phyloP scores from a whole-genome alignment of 2,888 invertebrate genomes.

The Drosophila suboccidentalis region DNA sequence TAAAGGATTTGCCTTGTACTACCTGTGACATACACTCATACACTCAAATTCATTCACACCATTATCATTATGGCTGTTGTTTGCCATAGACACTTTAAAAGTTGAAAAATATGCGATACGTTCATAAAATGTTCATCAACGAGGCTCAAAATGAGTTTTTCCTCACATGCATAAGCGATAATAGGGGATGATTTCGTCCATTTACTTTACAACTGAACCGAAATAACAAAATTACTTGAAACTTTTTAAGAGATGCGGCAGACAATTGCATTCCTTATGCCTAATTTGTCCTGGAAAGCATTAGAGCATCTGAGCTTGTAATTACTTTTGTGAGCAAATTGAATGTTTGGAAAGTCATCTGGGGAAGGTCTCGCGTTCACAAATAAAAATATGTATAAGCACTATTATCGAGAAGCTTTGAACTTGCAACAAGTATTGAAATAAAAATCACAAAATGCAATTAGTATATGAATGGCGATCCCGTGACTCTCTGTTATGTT shows the following conservation, averaged over 20 bases:
- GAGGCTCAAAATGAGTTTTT: conserved; percentile 6
- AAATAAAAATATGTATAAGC: not conserved
- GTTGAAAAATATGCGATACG: conserved; percentile 2
- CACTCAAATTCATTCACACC: not conserved
- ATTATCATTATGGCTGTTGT: not conserved
- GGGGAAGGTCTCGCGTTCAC: not conserved
- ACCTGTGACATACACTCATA: not conserved
- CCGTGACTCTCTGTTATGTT: no score
- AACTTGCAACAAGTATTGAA: no score
- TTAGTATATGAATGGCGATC: no score
- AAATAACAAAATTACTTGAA: conserved; percentile 78
- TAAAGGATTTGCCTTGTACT: no score
- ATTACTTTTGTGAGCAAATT: conserved; percentile 49
- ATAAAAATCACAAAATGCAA: not conserved
- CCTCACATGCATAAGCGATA: conserved; percentile 22
- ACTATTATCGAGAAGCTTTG: no score
- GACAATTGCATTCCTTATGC: conserved; percentile 68
- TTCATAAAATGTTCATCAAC: not conserved
- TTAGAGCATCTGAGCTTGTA: conserved; percentile 33
- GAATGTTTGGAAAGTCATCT: conserved; percentile 16
- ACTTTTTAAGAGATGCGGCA: conserved; percentile 46
- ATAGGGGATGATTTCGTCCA: conserved; percentile 68
- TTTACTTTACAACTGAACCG: conserved; percentile 77
- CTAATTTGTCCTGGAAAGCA: conserved; percentile 51
- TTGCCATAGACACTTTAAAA: conserved; percentile 1